Conservation (phyloP, 2,888 invertebrate species). For the Athalia rosae region DNA sequence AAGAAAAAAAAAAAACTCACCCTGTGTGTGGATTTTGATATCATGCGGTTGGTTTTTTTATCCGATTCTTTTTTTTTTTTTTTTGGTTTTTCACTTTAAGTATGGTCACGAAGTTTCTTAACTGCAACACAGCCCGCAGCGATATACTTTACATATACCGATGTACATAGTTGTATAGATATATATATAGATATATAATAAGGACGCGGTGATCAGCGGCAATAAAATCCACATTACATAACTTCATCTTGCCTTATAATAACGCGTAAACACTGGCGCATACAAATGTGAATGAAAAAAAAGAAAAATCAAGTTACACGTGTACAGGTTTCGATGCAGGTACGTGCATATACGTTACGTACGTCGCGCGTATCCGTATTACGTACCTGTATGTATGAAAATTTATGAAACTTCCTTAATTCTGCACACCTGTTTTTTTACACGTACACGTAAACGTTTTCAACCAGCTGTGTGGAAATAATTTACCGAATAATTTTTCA, state of each 20-base stretch:
- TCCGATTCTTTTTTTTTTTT: no score
- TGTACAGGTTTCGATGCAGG: background rate
- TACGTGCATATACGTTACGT: no score
- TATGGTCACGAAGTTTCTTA: conserved; percentile 23
- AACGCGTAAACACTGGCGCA: conserved; percentile 70
- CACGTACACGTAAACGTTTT: conserved; percentile 51
- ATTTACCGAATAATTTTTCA: no score
- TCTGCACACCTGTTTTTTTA: no score
- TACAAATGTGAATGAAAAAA: conserved; percentile 51
- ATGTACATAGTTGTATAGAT: no score
- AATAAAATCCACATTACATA: conserved; percentile 75
- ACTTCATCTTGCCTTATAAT: conserved; percentile 77
- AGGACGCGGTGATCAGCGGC: conserved; percentile 73
- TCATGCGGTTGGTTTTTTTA: no score
- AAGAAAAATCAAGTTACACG: conserved; percentile 20
- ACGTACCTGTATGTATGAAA: no score
- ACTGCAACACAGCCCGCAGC: conserved; percentile 3
- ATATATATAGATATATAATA: conserved; percentile 31
- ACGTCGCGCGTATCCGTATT: no score
- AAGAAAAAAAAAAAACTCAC: background rate
- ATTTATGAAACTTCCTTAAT: no score
- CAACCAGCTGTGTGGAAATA: no score
- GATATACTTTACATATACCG: conserved; percentile 25
- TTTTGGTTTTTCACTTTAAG: no score
- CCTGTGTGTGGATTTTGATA: background rate